Conservation (phyloP, 2,797 vertebrate species). For the Sciaenops ocellatus region DNA sequence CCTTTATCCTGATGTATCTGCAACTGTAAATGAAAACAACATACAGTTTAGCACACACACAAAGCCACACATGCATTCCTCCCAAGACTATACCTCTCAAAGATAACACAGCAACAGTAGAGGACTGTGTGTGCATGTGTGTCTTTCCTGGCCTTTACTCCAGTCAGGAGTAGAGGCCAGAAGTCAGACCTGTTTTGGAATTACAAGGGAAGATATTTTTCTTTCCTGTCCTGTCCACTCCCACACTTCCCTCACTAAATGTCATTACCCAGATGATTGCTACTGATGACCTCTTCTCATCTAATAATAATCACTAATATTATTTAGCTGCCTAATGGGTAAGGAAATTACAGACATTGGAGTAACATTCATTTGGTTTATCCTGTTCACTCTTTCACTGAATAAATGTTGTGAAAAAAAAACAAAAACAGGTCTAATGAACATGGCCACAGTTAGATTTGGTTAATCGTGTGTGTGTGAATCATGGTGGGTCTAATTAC, state of each 20-base stretch:
- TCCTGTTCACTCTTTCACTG: constrained; percentile 28
- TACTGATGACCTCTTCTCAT: constrained; percentile 30
- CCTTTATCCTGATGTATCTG: background rate
- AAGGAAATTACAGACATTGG: constrained; percentile 20
- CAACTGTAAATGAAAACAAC: background rate
- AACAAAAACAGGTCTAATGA: constrained; percentile 32
- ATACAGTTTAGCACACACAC: constrained; percentile 3
- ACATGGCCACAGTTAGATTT: constrained; percentile 13
- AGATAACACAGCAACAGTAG: background rate
- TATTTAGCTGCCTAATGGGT: constrained; percentile 34
- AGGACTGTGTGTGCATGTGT: constrained; percentile 1
- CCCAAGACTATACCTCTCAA: background rate
- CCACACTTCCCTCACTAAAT: constrained; percentile 12
- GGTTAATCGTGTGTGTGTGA: constrained; percentile 42
- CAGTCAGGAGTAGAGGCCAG: constrained; percentile 33
- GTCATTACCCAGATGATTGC: constrained; percentile 17
- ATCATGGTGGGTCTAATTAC: constrained; percentile 58
- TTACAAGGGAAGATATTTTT: constrained; percentile 14
- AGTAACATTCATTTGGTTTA: constrained; percentile 23
- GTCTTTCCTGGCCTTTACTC: constrained; percentile 46
- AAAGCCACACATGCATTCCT: constrained; percentile 17
- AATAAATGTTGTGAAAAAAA: constrained; percentile 13
- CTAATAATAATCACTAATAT: constrained; percentile 40
- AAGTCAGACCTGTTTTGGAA: constrained; percentile 43
- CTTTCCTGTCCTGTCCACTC: background rate